A percentile compares a stretch with the other conserved stretches of the same genome.
phyloP scores from a whole-genome alignment of 2,797 vertebrate species.

The Gallirallus australis region DNA sequence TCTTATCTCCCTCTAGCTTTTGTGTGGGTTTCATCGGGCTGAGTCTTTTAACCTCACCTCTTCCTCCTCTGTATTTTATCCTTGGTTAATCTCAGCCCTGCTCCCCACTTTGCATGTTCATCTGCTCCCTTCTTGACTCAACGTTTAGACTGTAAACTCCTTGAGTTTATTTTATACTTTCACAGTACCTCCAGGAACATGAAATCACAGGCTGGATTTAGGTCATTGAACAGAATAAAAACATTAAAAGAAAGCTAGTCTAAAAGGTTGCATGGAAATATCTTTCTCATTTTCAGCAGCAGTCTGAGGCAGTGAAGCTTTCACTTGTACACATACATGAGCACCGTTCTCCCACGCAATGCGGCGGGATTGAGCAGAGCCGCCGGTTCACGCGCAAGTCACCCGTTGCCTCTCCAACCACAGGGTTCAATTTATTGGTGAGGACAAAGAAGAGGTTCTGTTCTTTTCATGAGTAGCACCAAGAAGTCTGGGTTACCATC shows the following conservation, averaged over 20 bases:
- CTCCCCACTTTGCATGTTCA: background rate
- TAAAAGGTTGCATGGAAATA: conserved; percentile 17
- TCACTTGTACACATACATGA: background rate
- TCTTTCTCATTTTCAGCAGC: conserved; percentile 2
- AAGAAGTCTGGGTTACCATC: background rate
- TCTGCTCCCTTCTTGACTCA: conserved; percentile 11
- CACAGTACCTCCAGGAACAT: background rate
- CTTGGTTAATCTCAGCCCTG: conserved; percentile 29
- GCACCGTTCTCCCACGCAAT: background rate
- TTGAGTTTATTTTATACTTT: conserved; percentile 3
- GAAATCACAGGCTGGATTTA: conserved; percentile 23
- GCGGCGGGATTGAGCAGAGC: background rate
- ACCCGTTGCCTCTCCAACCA: background rate
- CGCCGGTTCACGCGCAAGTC: background rate
- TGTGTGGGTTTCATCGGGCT: background rate
- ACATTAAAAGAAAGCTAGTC: background rate
- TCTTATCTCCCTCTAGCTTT: conserved; percentile 62
- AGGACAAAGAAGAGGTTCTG: background rate
- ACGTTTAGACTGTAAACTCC: conserved; percentile 14
- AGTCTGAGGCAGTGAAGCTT: background rate
- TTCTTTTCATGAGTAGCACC: background rate
- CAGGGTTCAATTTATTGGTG: background rate
- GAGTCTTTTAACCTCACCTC: conserved; percentile 40
- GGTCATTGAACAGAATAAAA: conserved; percentile 14
- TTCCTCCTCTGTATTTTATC: conserved; percentile 43